Conservation (phyloP, 1,140 invertebrate species). For the Adelges cooleyi region DNA sequence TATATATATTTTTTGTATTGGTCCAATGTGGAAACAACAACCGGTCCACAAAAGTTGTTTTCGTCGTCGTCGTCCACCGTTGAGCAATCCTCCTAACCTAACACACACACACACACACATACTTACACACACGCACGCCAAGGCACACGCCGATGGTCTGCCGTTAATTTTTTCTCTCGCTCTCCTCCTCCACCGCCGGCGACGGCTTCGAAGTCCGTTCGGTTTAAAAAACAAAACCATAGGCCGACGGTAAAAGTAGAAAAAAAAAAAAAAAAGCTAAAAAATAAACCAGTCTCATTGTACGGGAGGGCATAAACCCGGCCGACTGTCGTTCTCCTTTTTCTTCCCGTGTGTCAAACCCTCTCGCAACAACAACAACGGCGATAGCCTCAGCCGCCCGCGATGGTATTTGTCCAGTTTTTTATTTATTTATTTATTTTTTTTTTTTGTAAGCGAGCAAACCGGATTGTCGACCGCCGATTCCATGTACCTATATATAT, state of each 20-base stretch:
- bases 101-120: neutral
- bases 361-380: neutral
- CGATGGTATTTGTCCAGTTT: conserved; percentile 11
- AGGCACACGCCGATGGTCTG: neutral
- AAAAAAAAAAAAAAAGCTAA: neutral
- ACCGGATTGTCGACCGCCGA: neutral
- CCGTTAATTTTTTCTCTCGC: conserved; percentile 16
- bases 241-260: neutral
- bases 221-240: neutral
- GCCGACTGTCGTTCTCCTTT: conserved; percentile 21
- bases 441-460: conserved; percentile 9
- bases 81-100: neutral
- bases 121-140: no score
- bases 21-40: conserved; percentile 11
- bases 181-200: neutral
- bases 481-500: neutral
- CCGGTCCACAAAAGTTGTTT: conserved; percentile 26
- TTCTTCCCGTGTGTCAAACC: conserved; percentile 17
- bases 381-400: neutral
- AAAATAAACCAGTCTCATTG: conserved; percentile 10
- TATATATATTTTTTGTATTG: conserved; percentile 3
- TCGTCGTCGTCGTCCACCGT: neutral
- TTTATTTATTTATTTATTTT: neutral
- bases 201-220: neutral
- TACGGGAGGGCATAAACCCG: conserved; percentile 23